These are phyloP conservation scores for Acleris literana DNA, from an alignment of 2,888 invertebrate species.

Conservation along the genomic window DNA sequence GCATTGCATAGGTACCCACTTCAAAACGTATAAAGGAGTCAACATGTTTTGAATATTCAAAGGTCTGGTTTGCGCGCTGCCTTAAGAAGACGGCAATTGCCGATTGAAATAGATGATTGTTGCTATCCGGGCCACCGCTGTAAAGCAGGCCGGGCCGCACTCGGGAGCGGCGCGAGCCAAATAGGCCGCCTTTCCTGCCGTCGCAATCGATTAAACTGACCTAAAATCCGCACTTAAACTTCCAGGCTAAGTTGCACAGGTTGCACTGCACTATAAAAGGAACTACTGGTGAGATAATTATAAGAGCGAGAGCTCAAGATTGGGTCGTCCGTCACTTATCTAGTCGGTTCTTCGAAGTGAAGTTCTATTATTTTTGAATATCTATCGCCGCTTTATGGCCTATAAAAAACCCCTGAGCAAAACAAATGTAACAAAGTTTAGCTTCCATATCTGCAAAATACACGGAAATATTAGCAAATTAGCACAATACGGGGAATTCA, in stretches of 20 bases:
- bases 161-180: constrained; percentile 53
- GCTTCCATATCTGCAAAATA: no score
- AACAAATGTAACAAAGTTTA: no score
- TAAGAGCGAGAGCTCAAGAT: no score
- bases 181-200: constrained; percentile 72
- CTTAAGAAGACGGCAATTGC: constrained; percentile 4
- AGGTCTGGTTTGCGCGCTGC: not conserved
- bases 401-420: no score
- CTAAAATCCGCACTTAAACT: constrained; percentile 43
- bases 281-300: no score
- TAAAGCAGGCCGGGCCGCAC: constrained; percentile 27
- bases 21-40: no score
- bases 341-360: no score
- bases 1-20: not conserved
- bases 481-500: no score
- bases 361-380: no score
- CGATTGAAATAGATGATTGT: constrained; percentile 24
- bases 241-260: not conserved
- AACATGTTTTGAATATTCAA: not conserved
- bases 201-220: constrained; percentile 62
- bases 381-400: no score
- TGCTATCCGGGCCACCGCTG: constrained; percentile 23
- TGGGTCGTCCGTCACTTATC: no score
- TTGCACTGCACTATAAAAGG: not conserved
- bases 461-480: no score